Base-by-base conservation (phyloP, 2,888 invertebrate species). In the Cataglyphis cursor region DNA sequence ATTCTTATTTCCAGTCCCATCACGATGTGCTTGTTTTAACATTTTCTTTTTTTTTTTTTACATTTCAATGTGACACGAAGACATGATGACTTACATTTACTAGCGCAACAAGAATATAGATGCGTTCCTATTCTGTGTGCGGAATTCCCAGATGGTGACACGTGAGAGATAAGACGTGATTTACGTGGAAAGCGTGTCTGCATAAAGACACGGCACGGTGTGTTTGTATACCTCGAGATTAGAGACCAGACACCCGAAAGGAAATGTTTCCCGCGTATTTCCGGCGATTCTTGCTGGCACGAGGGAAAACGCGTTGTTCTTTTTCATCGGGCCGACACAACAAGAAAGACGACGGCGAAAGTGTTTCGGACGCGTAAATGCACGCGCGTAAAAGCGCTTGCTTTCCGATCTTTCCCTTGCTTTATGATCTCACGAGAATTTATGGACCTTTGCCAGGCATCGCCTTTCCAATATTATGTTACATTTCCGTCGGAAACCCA, bases 221-320 rank as follows among this genome's bases (percentile, higher is more conserved):
- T 35, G 8, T 38, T 10, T 18, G 15, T 73, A 65, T 38, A 66
- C 54, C 65, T 35, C 38, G 24, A 65, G 66, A 76, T 76, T 76
- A 65, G 51, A 65, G 51, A 24, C 35, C 38, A 38, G 54, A 9
- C 66, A 24, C 35, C 35, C 38, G 75, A 75, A 65, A 38, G 66
- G 54, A 76, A 76, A 66, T 54, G 66, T 54, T 76, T 66, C 54
- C 28, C 54, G n/a, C 66, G 54, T 57, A 54, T 66, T 76, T 76
- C 76, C 76, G 76, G 76, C 28, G 76, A 76, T 76, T 76, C 76
- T 76, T 24, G 28, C n/a, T 15, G 15, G 35, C 51, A 21, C 65
- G 8, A 12, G 51, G 10, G n/a, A 76, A 76, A 76, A 35, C 64
- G 31, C 51, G 21, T 18, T 54, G 64, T 48, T 51, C 24, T 24